Evolutionary conservation across 2,888 invertebrate genomes (phyloP), one percentile per base, ranked within the genome.

Genomic region (Conus canariensis): DNA sequence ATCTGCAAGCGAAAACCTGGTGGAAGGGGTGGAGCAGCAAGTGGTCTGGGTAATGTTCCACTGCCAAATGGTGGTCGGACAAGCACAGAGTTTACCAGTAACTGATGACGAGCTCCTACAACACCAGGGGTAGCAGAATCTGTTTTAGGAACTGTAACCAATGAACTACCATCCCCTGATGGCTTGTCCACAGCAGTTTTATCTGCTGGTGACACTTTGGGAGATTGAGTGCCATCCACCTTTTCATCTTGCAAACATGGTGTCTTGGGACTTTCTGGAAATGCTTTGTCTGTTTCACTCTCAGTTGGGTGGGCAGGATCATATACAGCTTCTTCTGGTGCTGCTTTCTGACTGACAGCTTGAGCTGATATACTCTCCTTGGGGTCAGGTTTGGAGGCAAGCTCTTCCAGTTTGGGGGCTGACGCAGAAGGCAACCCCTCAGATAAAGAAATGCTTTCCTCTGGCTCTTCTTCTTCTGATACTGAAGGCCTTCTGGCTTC

Each of bases 231-330:
- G 7, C 85, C 85, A 14, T 64, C 85, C 85, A 77, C n/a, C 85
- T 85, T 74, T 58, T 89, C 89, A 19, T 58, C 56, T 3, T 56
- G 89, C 7, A 70, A 70, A 25, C 22, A 74, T n/a, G 58, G 85
- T 7, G 12, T 25, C 14, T 25, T 85, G 10, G 88, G 77, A n/a
- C 88, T 67, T 74, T 70, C 85, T 19, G 67, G n/a, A 67, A 67
- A 67, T 10, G 70, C 82, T 74, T 85, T 89, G 58, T 89, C 89
- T 19, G 74, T n/a, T 25, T 89, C 89, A 25, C 67, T 85, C 19
- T 85, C 89, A 56, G 89, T 89, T 5, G 89, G 89, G 14, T 89
- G 89, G 67, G 89, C 89, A 14, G 89, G 89, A 70, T 89, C 89
- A 25, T 89, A 89, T 6, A 89, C 89, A 45, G 86, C 60, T 25